A percentile compares a stretch with the other conserved stretches of the same genome.
Evolutionary conservation across 2,888 invertebrate species (phyloP).

Genomic region (Metallyticus violacea): DNA sequence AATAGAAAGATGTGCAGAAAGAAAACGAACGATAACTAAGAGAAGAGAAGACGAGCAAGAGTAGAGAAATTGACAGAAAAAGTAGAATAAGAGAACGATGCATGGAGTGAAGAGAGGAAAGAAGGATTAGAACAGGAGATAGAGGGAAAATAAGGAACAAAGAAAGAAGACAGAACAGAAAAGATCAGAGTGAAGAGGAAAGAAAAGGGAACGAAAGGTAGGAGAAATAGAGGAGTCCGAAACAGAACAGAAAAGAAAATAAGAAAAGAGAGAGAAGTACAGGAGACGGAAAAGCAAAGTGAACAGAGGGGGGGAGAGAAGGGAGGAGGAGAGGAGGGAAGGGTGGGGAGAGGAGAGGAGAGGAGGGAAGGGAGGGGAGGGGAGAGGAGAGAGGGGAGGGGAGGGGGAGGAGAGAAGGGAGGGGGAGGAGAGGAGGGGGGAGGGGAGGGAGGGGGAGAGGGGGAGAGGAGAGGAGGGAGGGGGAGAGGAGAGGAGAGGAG

Average conservation of each 20-base stretch:
- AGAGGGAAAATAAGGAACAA: too few relatives aligned
- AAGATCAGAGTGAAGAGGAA: background rate
- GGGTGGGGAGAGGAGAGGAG: background rate
- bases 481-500: background rate
- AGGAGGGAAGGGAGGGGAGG: background rate
- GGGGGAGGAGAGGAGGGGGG: slow-evolving; percentile 4
- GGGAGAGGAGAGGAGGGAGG: background rate
- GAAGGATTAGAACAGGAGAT: too few relatives aligned
- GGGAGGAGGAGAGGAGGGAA: background rate
- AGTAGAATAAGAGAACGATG: too few relatives aligned
- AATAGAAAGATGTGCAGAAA: background rate
- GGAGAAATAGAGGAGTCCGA: too few relatives aligned
- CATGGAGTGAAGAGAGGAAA: too few relatives aligned
- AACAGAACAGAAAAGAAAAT: background rate
- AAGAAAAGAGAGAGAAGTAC: background rate
- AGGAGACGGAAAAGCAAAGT: background rate
- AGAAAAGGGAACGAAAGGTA: background rate
- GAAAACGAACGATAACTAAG: background rate
- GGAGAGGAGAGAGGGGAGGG: background rate
- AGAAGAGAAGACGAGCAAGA: background rate
- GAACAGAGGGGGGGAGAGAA: background rate
- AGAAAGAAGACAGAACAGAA: too few relatives aligned
- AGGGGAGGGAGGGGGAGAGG: background rate
- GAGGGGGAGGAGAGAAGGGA: background rate
- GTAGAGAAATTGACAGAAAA: too few relatives aligned